Base-by-base conservation (phyloP, 2,113 vertebrate species). In the Ovis canadensis region DNA sequence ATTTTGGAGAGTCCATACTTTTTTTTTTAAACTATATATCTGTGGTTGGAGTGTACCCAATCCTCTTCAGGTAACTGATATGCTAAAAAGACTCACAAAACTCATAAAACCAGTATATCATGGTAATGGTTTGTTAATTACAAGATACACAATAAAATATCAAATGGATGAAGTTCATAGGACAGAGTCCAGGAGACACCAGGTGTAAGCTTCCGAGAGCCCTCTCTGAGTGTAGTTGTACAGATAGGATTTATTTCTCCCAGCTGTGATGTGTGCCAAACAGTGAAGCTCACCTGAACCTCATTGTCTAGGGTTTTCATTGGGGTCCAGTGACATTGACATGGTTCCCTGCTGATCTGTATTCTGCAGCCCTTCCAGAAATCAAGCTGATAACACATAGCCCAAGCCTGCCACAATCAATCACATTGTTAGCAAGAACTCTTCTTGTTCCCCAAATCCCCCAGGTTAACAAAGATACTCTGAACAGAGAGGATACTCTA, bases 1-100 rank as follows among this genome's bases (percentile, higher is more conserved):
- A 23, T 48, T 57, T 50, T 7, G 1, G 15, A 33, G 27, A 33
- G 4, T 17, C 3, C 36, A 21, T 27, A 40, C 0, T 2, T 23
- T 45, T 82, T 82, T n/a, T n/a, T 71, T 74, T 82, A 4, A 3
- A 27, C 16, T 67, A 19, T 52, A 7, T 27, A 13, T 10, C 5
- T 80, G 3, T 50, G 5, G 64, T 43, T 67, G 36, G 40, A 14
- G 8, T 5, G 4, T 81, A 25, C 2, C 14, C 3, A 27, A 13
- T 74, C 33, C 62, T 17, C 8, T 16, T 62, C 19, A 45, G 21
- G 43, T 80, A 21, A 13, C 23, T 86, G 23, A 27, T 29, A 64
- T 50, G 45, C 45, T n/a, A 25, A 43, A 81, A 88, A 16, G 11
- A 62, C 6, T 62, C 62, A 52, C 2, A 88, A 25, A 78, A 88